phyloP scores from a whole-genome alignment of 2,113 vertebrate genomes.

The Spheniscus mendiculus region DNA sequence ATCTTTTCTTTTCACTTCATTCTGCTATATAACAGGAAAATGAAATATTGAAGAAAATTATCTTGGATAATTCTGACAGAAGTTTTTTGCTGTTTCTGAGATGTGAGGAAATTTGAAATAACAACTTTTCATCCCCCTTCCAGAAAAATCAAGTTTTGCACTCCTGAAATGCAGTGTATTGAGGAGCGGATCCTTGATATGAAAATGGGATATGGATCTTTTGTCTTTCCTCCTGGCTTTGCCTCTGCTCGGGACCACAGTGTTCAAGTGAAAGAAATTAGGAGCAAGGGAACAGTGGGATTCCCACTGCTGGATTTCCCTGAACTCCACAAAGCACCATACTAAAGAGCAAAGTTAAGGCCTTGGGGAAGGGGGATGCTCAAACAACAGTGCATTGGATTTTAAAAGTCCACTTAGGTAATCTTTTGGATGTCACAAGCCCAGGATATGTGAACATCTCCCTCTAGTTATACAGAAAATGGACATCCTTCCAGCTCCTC shows the following conservation, averaged over 20 bases:
- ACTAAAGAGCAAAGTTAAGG: neutral
- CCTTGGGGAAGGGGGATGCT: neutral
- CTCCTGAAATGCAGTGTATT: neutral
- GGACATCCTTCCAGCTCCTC: neutral
- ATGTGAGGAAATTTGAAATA: neutral
- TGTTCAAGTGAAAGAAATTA: neutral
- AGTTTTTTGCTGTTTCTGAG: neutral
- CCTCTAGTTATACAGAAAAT: neutral
- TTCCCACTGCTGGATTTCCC: neutral
- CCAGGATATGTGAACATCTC: neutral
- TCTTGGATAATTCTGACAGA: neutral
- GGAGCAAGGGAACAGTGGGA: neutral
- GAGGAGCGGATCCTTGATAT: neutral
- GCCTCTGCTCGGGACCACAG: rapidly evolving
- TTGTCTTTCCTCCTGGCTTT: neutral
- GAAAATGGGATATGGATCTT: neutral
- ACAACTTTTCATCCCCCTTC: neutral
- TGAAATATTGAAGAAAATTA: neutral
- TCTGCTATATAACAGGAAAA: neutral
- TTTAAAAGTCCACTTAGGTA: neutral
- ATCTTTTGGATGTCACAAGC: neutral
- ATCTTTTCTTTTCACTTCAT: neutral
- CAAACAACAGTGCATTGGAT: rapidly evolving
- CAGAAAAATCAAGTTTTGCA: rapidly evolving
- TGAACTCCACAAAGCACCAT: neutral